Evolutionary conservation across 2,888 invertebrate species (phyloP), one percentile per base, ranked within the genome.

Genomic region (Adelognathus sp.): DNA sequence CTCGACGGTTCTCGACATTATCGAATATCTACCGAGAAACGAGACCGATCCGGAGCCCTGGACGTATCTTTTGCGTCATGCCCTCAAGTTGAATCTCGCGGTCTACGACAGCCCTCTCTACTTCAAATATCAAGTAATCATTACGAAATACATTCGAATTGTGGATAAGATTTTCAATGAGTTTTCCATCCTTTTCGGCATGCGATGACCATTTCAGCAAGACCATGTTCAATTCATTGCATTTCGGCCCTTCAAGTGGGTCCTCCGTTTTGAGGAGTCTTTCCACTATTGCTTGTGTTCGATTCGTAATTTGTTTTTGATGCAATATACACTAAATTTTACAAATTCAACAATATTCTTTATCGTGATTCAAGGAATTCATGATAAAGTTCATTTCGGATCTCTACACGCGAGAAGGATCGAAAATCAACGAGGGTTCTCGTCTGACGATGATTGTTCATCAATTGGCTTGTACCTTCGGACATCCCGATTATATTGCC

Each of bases 21-120:
- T 93, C 33, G 86, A 88, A 76, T 94, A 94, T 86, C 89, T 94
- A 64, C 83, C 83, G 80, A 87, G 87, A 52, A 90, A 91, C 50
- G 92, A 92, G 83, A 88, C 86, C 3, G 92, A 93, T 75, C 93
- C 92, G 75, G 89, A 93, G 5, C 93, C 94, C 0, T 94, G 94
- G 94, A 83, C 83, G 9, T 87, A 92, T 14, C 90, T 93, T 6
- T 86, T 93, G 31, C 86, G 86, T 46, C 92, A 92, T 80, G 87
- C 93, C 54, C 86, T 81, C 44, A 93, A 92, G 83, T 86, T 93
- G 21, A 89, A 89, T 70, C 86, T 85, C 16, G 85, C 87, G 6
- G 81, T 91, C 24, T 88, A 88, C 41, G 87, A 87, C 61, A 88
- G 88, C 5, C 72, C 82, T 1, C 80, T 83, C 2, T 90, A 89